Base-by-base conservation (phyloP, 2,888 invertebrate genomes). In the Heliconius hortense region DNA sequence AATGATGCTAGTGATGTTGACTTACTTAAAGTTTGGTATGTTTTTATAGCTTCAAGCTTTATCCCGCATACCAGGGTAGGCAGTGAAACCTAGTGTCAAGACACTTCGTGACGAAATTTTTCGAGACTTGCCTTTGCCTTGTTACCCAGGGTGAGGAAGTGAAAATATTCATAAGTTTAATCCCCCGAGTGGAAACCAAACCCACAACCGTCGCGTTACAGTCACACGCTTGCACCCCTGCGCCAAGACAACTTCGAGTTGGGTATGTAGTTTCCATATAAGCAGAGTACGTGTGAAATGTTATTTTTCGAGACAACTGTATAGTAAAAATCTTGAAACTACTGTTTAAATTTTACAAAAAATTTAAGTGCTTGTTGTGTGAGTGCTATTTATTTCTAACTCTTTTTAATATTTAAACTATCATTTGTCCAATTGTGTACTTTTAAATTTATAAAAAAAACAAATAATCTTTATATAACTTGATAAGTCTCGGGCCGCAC, bases 1-100 rank as follows among this genome's bases (percentile, higher is more conserved):
- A 11, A 1, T 4, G 68, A 69, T 31, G 24, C 24, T 7, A n/a
- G n/a, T 15, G 56, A 56, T 35, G 69, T 69, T 8, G n/a, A 24
- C 1, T 3, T 69, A 31, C 4, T 18, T 24, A 69, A 69, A 56
- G 69, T 56, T 21, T 69, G 69, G 69, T 69, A 53, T 24, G 69
- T 64, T 48, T 21, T 48, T 48, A n/a, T 4, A 56, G 3, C 18
- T 56, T 56, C 10, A 56, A 3, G 1, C 56, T n/a, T 0, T 10
- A 56, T 56, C 56, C 10, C 21, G n/a, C 56, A 56, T 56, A 11
- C 21, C 53, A 56, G 53, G 3, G 56, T n/a, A n/a, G n/a, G 10
- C 3, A 56, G 21, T n/a, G n/a, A n/a, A 56, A 56, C 3, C 15
- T 43, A 13, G 15, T 48, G 18, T 48, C 11, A 4, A 43, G 43